Conservation (phyloP, 2,113 vertebrate species). For the Orthonyx spaldingii region DNA sequence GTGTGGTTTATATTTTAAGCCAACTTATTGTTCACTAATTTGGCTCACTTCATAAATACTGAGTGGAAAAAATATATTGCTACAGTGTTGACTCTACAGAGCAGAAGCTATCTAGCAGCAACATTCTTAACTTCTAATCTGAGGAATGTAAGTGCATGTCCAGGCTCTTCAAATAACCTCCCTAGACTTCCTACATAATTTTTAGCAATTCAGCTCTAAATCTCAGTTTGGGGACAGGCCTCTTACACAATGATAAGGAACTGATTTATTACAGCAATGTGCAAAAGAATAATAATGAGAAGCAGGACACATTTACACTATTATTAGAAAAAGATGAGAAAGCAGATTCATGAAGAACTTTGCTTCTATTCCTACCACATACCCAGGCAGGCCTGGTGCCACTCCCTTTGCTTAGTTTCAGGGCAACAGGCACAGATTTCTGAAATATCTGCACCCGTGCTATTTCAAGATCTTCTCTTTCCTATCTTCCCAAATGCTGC, state of each 20-base stretch:
- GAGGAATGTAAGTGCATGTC: background rate
- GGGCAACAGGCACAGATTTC: background rate
- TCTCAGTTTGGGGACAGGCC: background rate
- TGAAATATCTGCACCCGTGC: background rate
- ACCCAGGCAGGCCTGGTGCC: background rate
- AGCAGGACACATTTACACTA: background rate
- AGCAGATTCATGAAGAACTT: background rate
- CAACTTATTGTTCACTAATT: background rate
- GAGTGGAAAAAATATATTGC: background rate
- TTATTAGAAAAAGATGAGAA: background rate
- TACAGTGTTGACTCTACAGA: background rate
- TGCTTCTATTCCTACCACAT: background rate
- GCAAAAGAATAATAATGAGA: background rate
- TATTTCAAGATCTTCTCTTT: background rate
- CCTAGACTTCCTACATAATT: background rate
- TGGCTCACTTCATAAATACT: background rate
- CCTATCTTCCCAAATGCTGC: background rate
- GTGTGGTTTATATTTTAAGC: accelerated
- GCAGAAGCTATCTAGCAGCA: background rate
- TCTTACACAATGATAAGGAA: background rate
- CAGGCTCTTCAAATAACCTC: background rate
- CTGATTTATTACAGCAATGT: background rate
- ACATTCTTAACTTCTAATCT: background rate
- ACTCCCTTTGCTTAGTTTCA: background rate
- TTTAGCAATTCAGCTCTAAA: background rate